phyloP scores from a whole-genome alignment of 2,888 invertebrate species.

The Volucella zonaria region DNA sequence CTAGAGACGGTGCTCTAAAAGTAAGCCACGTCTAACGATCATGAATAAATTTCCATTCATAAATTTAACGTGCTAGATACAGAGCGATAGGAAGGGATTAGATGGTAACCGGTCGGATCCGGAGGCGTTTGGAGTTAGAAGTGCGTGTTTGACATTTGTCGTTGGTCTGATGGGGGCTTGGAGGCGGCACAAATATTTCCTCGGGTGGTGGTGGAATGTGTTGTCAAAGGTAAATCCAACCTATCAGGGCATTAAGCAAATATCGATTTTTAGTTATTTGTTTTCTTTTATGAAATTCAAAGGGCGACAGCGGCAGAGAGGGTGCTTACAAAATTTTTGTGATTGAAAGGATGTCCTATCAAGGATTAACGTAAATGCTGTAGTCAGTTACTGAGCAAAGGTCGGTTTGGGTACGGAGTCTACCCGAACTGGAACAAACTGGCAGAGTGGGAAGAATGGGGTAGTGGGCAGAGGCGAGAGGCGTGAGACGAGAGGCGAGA shows the following conservation, averaged over 20 bases:
- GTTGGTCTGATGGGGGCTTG: slow-evolving; percentile 1
- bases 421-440: neutral
- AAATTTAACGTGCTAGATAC: slow-evolving; percentile 31
- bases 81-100: neutral
- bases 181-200: slow-evolving; percentile 3
- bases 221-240: slow-evolving; percentile 29
- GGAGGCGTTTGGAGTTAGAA: neutral
- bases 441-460: neutral
- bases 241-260: slow-evolving; percentile 25
- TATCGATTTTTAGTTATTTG: slow-evolving; percentile 34
- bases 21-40: slow-evolving; percentile 38
- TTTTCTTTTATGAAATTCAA: slow-evolving; percentile 9
- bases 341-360: slow-evolving; percentile 35
- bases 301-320: neutral
- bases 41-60: slow-evolving; percentile 65
- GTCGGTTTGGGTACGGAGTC: neutral
- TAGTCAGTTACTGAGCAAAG: slow-evolving; percentile 18
- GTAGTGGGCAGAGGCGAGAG: too few species aligned
- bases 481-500: too few species aligned
- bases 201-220: neutral
- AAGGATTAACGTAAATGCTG: slow-evolving; percentile 35
- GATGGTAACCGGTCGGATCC: neutral
- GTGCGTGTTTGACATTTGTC: slow-evolving; percentile 16
- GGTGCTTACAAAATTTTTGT: slow-evolving; percentile 14
- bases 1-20: slow-evolving; percentile 26